phyloP scores from a whole-genome alignment of 1,140 invertebrate genomes.

The Berghia stephanieae region DNA sequence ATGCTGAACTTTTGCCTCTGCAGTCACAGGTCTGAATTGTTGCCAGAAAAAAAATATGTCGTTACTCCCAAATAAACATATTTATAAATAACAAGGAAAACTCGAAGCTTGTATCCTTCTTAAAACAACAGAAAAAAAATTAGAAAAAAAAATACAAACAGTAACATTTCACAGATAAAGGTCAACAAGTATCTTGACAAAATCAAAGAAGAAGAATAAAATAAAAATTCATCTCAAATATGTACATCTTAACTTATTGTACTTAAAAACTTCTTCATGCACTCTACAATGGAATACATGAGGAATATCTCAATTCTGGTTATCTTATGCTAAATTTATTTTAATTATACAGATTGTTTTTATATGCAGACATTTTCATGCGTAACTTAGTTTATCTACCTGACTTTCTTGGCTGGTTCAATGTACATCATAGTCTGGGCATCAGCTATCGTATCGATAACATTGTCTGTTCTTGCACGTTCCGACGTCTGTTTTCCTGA shows the following conservation, averaged over 20 bases:
- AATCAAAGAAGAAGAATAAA: neutral
- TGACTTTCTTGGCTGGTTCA: conserved; percentile 38
- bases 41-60: neutral
- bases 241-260: neutral
- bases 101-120: no score
- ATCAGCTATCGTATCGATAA: conserved; percentile 39
- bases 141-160: no score
- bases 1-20: conserved; percentile 40
- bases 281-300: conserved; percentile 3
- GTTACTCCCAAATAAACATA: no score
- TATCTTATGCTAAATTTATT: neutral
- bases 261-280: neutral
- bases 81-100: no score
- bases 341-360: neutral
- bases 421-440: conserved; percentile 46
- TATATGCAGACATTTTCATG: neutral
- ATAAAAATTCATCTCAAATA: neutral
- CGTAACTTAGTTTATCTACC: conserved; percentile 17
- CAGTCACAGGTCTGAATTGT: conserved; percentile 28
- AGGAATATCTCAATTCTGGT: conserved; percentile 5
- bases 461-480: conserved; percentile 35
- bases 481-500: conserved; percentile 36
- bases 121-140: no score
- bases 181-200: no score
- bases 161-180: no score